Evolutionary conservation across 2,888 invertebrate genomes (phyloP).

Genomic region (Scaptomyza tumidula): DNA sequence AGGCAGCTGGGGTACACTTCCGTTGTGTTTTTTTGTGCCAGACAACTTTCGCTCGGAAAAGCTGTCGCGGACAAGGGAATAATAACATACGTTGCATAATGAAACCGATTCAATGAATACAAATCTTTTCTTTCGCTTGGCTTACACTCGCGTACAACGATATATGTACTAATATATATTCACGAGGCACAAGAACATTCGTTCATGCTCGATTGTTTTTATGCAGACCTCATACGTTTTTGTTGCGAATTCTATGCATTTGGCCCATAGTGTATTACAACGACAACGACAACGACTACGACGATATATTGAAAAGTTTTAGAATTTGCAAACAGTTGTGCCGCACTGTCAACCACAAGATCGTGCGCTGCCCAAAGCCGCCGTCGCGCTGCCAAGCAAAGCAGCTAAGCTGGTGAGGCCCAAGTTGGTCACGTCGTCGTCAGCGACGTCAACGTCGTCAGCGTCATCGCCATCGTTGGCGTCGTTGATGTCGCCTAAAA

Average conservation of each 20-base stretch:
- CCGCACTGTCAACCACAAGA: slow-evolving; percentile 71
- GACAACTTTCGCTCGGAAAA: slow-evolving; percentile 68
- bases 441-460: slow-evolving; percentile 10
- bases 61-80: slow-evolving; percentile 49
- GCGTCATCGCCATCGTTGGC: slow-evolving; percentile 33
- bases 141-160: neutral
- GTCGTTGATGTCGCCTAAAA: slow-evolving; percentile 67
- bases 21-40: slow-evolving; percentile 61
- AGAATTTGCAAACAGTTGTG: slow-evolving; percentile 78
- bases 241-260: slow-evolving; percentile 11
- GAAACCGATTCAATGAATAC: slow-evolving; percentile 29
- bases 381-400: slow-evolving; percentile 3
- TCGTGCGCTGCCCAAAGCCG: slow-evolving; percentile 51
- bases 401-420: slow-evolving; percentile 52
- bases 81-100: slow-evolving; percentile 16
- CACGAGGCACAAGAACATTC: neutral
- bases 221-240: slow-evolving; percentile 7
- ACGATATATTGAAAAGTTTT: slow-evolving; percentile 77
- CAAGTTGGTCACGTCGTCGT: slow-evolving; percentile 71
- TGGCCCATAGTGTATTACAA: slow-evolving; percentile 48
- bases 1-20: slow-evolving; percentile 56
- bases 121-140: slow-evolving; percentile 3
- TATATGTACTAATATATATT: neutral
- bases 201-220: neutral
- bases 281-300: slow-evolving; percentile 14